Evolutionary conservation across 2,113 vertebrate genomes (phyloP).

Genomic region (Grus americana): DNA sequence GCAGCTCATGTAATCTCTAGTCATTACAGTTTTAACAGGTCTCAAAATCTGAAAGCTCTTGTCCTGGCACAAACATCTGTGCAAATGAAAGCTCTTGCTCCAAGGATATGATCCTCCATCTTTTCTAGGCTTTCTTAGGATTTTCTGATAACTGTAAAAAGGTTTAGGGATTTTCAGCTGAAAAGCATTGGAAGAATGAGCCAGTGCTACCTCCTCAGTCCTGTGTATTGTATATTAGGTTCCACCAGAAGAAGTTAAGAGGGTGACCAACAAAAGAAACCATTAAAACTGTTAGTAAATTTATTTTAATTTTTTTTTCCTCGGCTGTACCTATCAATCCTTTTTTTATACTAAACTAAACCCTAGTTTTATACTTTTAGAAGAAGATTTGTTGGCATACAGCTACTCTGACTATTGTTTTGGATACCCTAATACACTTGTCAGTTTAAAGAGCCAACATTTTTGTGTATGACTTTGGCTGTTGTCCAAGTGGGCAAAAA

Average conservation of each 20-base stretch:
- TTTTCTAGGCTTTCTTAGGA: not conserved
- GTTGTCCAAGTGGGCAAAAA: not conserved
- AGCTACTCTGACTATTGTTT: not conserved
- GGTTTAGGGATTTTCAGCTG: not conserved
- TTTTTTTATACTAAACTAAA: not conserved
- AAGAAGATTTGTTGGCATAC: not conserved
- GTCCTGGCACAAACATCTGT: not conserved
- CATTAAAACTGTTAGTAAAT: not conserved
- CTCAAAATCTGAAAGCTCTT: not conserved
- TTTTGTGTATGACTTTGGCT: not conserved
- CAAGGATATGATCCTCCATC: not conserved
- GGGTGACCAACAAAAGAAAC: accelerated
- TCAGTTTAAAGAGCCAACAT: not conserved
- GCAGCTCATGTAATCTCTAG: not conserved
- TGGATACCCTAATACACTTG: not conserved
- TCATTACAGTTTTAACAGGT: not conserved
- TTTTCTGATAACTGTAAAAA: not conserved
- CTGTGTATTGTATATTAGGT: not conserved
- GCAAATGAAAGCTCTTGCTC: not conserved
- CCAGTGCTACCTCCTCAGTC: not conserved
- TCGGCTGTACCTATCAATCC: not conserved
- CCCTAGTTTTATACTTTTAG: not conserved
- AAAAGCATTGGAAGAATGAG: not conserved
- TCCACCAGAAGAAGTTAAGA: not conserved
- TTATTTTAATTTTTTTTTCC: not conserved